phyloP scores from a whole-genome alignment of 1,140 invertebrate genomes.

The Drosophila triauraria region DNA sequence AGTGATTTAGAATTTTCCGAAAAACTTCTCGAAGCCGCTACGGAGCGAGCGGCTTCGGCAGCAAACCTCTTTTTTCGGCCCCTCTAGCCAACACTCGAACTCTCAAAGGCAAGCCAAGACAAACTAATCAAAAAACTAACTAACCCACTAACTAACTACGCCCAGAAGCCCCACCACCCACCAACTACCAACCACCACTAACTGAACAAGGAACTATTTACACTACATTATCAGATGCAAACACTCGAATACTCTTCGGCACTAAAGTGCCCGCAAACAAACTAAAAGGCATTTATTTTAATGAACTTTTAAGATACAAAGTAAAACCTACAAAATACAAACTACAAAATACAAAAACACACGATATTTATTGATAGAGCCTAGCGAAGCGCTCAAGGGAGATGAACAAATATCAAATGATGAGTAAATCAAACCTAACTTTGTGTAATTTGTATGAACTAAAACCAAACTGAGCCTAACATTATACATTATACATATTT shows the following conservation, averaged over 20 bases:
- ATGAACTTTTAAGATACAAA: slow-evolving; percentile 72
- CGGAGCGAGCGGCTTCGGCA: slow-evolving; percentile 23
- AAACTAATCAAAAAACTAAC: slow-evolving; percentile 48
- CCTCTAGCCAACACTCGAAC: slow-evolving; percentile 38
- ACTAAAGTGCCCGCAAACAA: slow-evolving; percentile 66
- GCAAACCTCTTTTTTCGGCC: slow-evolving; percentile 33
- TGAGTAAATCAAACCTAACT: slow-evolving; percentile 31
- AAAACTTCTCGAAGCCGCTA: slow-evolving; percentile 35
- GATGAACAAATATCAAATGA: slow-evolving; percentile 29
- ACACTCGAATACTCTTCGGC: slow-evolving; percentile 53
- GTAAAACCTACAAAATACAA: slow-evolving; percentile 48
- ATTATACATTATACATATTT: slow-evolving; percentile 33
- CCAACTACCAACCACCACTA: slow-evolving; percentile 22
- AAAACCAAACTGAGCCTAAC: slow-evolving; percentile 36
- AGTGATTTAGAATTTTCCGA: slow-evolving; percentile 42
- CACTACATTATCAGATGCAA: slow-evolving; percentile 58
- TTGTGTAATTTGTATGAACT: slow-evolving; percentile 49
- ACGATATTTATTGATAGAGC: slow-evolving; percentile 36
- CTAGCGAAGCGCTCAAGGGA: slow-evolving; percentile 20
- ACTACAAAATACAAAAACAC: slow-evolving; percentile 29
- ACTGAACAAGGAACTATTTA: slow-evolving; percentile 72
- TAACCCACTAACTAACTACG: slow-evolving; percentile 45
- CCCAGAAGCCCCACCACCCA: slow-evolving; percentile 24
- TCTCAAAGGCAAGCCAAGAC: slow-evolving; percentile 50
- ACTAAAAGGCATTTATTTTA: slow-evolving; percentile 82